phyloP scores from a whole-genome alignment of 2,888 invertebrate species.

The Selenia dentaria region DNA sequence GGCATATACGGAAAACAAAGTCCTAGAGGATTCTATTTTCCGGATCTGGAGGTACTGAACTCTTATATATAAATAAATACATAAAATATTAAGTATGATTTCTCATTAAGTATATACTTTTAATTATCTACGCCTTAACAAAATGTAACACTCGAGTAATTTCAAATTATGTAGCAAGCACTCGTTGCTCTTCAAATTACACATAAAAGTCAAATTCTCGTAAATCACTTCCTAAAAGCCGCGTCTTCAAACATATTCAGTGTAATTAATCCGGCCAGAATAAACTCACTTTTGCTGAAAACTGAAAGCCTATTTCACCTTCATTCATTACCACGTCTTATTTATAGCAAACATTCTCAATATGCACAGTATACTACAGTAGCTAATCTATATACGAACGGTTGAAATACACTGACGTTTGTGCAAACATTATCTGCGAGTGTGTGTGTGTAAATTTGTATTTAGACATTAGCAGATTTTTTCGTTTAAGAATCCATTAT shows the following conservation, averaged over 20 bases:
- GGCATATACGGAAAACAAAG: no score
- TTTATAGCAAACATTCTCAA: conserved; percentile 17
- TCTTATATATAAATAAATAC: no score
- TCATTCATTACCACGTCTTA: conserved; percentile 21
- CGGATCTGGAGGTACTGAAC: no score
- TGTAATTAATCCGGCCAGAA: conserved; percentile 23
- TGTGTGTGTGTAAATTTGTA: no score
- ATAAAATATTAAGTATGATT: no score
- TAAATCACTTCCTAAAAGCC: conserved; percentile 11
- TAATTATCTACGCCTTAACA: neutral
- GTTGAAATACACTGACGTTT: no score
- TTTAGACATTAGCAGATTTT: no score
- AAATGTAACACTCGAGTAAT: no score
- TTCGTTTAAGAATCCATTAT: no score
- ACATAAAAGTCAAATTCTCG: conserved; percentile 12
- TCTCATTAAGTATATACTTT: neutral
- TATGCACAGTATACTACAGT: conserved; percentile 5
- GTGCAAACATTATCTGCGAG: no score
- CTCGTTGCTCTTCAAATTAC: conserved; percentile 9
- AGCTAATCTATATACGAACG: neutral
- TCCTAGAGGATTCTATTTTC: no score
- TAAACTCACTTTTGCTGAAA: conserved; percentile 12
- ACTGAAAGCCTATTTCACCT: conserved; percentile 16
- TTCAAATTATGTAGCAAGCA: neutral
- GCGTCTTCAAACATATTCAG: conserved; percentile 20